Conservation (phyloP, 1,140 invertebrate genomes). For the Drosophila lacertosa region DNA sequence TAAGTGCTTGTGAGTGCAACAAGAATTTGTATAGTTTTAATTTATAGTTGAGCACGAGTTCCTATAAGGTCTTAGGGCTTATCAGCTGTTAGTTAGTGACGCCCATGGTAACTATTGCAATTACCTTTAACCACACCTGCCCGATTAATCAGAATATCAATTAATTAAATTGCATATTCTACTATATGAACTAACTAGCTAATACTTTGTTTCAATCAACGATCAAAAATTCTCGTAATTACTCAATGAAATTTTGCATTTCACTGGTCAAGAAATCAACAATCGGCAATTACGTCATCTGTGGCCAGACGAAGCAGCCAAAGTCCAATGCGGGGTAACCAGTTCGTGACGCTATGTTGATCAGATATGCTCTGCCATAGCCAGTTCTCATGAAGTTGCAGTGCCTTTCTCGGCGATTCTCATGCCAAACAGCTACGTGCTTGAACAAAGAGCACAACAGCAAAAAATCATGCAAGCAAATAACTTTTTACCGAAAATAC, state of each 20-base stretch:
- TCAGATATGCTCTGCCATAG: conserved; percentile 13
- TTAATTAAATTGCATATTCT: neutral
- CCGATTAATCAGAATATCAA: conserved; percentile 8
- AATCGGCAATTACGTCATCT: conserved; percentile 36
- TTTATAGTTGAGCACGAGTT: neutral
- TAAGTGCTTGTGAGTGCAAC: neutral
- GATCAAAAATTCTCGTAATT: too few relatives aligned
- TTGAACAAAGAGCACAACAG: neutral
- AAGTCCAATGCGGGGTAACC: conserved; percentile 19
- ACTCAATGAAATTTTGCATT: conserved; percentile 22
- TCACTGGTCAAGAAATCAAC: neutral
- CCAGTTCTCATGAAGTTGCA: neutral
- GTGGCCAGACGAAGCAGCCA: neutral
- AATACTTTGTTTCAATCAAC: too few relatives aligned
- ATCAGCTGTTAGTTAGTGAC: neutral
- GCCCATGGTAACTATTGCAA: neutral
- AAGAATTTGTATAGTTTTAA: neutral
- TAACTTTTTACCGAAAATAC: neutral
- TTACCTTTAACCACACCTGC: conserved; percentile 21
- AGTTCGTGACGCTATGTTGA: conserved; percentile 37
- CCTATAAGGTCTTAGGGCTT: neutral
- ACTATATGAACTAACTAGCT: too few relatives aligned
- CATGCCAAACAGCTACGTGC: conserved; percentile 23
- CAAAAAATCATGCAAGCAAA: neutral
- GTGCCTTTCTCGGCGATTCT: conserved; percentile 16